These are phyloP conservation scores for Cerastoderma edule DNA, from an alignment of 2,888 invertebrate species.

Conservation along the genomic window DNA sequence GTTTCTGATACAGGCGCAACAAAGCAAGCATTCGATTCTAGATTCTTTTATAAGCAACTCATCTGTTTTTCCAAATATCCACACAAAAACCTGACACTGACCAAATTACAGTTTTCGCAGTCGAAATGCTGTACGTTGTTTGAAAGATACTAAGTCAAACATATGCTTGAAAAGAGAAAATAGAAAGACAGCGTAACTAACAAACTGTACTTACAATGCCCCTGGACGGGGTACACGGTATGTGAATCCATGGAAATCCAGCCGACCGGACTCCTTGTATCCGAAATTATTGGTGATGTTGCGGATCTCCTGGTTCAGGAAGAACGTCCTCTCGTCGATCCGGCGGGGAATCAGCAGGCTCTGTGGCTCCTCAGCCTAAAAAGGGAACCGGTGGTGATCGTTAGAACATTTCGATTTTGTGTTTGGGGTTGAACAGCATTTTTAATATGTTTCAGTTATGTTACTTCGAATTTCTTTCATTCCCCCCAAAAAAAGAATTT, in stretches of 20 bases:
- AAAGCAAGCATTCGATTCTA: background rate
- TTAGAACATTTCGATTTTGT: background rate
- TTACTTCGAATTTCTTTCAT: background rate
- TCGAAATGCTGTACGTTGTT: background rate
- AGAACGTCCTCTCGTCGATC: background rate
- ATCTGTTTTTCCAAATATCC: background rate
- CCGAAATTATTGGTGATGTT: constrained; percentile 35
- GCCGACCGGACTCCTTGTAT: constrained; percentile 44
- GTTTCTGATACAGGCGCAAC: too few species aligned
- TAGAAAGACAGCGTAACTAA: background rate
- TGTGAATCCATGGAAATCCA: constrained; percentile 24
- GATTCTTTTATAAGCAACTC: too few species aligned
- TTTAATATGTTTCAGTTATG: background rate
- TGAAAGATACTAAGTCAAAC: background rate
- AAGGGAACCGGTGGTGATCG: background rate
- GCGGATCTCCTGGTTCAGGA: constrained; percentile 26
- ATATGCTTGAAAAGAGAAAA: background rate
- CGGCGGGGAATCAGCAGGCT: constrained; percentile 15
- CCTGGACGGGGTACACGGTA: constrained; percentile 37
- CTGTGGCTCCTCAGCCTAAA: constrained; percentile 26
- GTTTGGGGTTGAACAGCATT: background rate
- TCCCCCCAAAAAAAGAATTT: background rate
- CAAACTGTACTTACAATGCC: constrained; percentile 29
- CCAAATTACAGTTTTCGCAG: background rate
- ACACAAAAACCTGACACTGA: background rate